Conservation (phyloP, 92 coral and sea anemone species). For the Zoanthus sociatus region DNA sequence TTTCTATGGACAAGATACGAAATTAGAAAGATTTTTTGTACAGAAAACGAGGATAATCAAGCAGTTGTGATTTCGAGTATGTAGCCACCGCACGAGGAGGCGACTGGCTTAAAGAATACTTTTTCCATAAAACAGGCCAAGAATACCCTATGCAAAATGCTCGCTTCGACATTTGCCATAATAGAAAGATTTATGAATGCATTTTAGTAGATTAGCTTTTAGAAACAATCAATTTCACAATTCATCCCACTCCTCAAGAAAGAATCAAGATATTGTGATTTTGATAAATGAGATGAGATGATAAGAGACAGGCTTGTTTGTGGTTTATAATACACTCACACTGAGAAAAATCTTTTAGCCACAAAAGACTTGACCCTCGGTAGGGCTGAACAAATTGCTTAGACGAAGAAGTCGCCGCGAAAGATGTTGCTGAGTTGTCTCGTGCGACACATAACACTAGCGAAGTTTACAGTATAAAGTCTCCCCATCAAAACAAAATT, state of each 20-base stretch:
- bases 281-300: not conserved
- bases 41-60: no score
- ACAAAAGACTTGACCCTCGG: no score
- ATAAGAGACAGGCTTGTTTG: slow-evolving; percentile 10
- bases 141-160: no score
- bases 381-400: slow-evolving; percentile 28
- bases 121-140: no score
- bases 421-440: slow-evolving; percentile 26
- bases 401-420: slow-evolving; percentile 30
- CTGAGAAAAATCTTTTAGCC: not conserved
- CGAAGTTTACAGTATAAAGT: slow-evolving; percentile 39
- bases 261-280: slow-evolving; percentile 14
- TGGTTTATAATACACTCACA: not conserved
- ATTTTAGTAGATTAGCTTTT: no score
- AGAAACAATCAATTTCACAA: not conserved
- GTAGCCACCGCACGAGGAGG: no score
- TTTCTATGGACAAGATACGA: no score
- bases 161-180: no score
- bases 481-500: not conserved
- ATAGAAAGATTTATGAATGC: no score
- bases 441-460: not conserved
- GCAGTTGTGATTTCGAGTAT: no score
- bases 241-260: not conserved
- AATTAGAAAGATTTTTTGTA: no score
- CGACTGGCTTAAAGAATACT: no score